Evolutionary conservation across 2,113 vertebrate species (phyloP), one percentile per base, ranked within the genome.

Genomic region (Stercorarius parasiticus): DNA sequence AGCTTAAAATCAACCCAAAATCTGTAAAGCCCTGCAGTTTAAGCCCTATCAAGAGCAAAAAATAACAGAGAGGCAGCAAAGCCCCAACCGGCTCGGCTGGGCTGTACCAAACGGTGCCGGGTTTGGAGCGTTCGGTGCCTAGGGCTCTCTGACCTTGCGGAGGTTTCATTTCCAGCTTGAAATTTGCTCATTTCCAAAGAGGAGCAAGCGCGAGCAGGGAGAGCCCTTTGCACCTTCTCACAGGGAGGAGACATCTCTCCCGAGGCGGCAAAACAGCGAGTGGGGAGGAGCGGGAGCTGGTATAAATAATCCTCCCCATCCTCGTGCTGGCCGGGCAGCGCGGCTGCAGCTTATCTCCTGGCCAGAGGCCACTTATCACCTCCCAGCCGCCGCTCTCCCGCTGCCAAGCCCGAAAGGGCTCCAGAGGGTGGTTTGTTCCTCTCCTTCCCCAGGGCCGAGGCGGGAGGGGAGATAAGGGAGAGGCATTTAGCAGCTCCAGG

Each of bases 51-150:
- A 64, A 50, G 29, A 90, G 88, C 47, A 56, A 59, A 56, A 58
- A 73, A 49, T 36, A 56, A 20, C 32, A 43, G 42, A 62, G 74
- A 45, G 49, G 89, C 71, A 50, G 38, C 71, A 76, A 79, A 90
- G 66, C 50, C 36, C 38, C 0, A 0, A 0, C 55, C 42, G 7
- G 61, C 83, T 10, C 0, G 0, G 52, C 47, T 0, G 1, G 29
- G 47, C 81, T 42, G 55, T 56, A 21, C 43, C 83, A 17, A 36
- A 66, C 34, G 5, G 47, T 45, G 66, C 26, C 0, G 0, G 55
- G 18, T 27, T 73, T 49, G 67, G 43, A 29, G 47, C 4, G 0
- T 4, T 17, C 1, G 2, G 25, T 61, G 53, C 59, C 29, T 2
- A 0, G 25, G 36, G 42, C 49, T 69, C n/a, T 59, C 17, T 34